Percentiles rank a stretch among this genome's conserved stretches.
These are phyloP conservation scores for Chelonoidis abingdonii DNA, from an alignment of 2,113 vertebrate species.

Conservation along the genomic window DNA sequence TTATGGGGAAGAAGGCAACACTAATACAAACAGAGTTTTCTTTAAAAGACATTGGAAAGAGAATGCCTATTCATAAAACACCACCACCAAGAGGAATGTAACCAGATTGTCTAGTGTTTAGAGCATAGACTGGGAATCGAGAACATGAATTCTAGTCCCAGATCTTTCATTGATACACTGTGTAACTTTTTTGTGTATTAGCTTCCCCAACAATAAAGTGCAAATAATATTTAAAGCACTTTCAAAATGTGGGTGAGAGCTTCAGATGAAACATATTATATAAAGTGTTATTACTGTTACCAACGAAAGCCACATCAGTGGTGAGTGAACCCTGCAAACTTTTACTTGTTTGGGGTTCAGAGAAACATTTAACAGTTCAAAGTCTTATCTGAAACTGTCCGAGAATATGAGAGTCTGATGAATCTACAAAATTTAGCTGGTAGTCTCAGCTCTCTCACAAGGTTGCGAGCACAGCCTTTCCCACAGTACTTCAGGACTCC, in stretches of 20 bases:
- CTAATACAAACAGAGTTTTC: not conserved
- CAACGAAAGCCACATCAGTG: not conserved
- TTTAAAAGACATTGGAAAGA: not conserved
- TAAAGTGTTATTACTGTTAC: not conserved
- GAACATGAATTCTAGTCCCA: not conserved
- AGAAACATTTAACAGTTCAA: not conserved
- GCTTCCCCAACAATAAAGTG: not conserved
- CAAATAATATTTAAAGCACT: not conserved
- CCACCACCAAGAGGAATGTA: not conserved
- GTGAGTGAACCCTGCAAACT: not conserved
- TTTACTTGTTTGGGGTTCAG: not conserved
- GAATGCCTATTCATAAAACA: constrained; percentile 42
- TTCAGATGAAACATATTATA: not conserved
- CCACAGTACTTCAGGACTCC: not conserved
- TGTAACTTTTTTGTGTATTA: not conserved
- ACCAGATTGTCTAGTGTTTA: not conserved
- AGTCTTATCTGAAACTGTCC: not conserved
- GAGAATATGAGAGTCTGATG: not conserved
- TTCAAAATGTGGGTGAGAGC: not conserved
- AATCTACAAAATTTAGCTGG: not conserved
- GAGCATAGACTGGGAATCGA: not conserved
- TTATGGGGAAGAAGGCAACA: constrained; percentile 20
- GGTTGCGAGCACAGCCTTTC: not conserved
- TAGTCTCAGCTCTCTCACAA: not conserved
- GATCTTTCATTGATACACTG: not conserved